Evolutionary conservation across 2,888 invertebrate species (phyloP).

Genomic region (Bibio marci): DNA sequence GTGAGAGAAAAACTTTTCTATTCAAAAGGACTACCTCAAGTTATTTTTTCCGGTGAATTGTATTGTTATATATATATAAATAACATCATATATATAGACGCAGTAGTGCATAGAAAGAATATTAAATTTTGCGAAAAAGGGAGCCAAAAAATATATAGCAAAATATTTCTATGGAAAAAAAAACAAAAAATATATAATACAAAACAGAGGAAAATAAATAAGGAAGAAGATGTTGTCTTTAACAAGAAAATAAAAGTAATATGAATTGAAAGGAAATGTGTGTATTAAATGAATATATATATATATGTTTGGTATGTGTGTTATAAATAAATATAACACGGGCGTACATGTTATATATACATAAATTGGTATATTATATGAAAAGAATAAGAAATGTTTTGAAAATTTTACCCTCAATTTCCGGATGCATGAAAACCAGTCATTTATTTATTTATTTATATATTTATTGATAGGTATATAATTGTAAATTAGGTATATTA

Average conservation of each 20-base stretch:
- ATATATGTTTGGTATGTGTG: background rate
- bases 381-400: background rate
- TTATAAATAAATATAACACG: background rate
- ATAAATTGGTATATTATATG: background rate
- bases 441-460: slow-evolving; percentile 3
- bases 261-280: background rate
- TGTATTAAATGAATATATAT: background rate
- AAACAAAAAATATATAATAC: no score
- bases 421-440: background rate
- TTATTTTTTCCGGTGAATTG: background rate
- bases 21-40: slow-evolving; percentile 1
- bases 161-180: no score
- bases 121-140: background rate
- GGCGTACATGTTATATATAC: no score
- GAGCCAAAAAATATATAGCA: no score
- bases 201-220: background rate
- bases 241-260: background rate
- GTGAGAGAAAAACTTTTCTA: background rate
- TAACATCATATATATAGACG: no score
- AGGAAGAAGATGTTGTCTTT: background rate
- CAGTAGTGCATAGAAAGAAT: no score
- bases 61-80: background rate
- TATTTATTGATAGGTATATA: background rate
- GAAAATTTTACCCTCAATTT: slow-evolving; percentile 3
- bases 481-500: no score